Conservation (phyloP, 2,113 vertebrate species). For the Nannobrachium achirus region DNA sequence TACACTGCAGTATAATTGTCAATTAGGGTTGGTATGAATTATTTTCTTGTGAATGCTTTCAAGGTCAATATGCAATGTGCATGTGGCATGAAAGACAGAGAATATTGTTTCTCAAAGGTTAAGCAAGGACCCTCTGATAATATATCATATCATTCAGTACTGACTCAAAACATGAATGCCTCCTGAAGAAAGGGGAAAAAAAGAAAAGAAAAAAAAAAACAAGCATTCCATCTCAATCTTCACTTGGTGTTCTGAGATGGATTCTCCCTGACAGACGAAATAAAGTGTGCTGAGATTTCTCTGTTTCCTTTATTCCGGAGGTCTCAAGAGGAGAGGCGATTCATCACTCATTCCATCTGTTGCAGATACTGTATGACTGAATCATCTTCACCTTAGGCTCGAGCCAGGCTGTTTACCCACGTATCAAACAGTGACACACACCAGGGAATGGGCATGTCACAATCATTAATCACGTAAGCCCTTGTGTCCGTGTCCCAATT, state of each 20-base stretch:
- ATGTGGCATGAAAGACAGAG: too few relatives aligned
- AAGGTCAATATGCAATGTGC: too few relatives aligned
- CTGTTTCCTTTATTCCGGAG: slow-evolving; percentile 37
- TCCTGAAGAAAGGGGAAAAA: too few relatives aligned
- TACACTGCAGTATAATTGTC: slow-evolving; percentile 4
- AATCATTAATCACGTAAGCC: too few relatives aligned
- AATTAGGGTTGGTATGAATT: slow-evolving; percentile 1
- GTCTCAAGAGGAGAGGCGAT: not conserved
- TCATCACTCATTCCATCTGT: not conserved
- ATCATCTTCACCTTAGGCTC: not conserved
- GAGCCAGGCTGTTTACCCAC: not conserved
- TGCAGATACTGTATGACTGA: not conserved
- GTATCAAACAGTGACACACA: not conserved
- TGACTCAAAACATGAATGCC: slow-evolving; percentile 31
- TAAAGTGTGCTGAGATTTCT: slow-evolving; percentile 54
- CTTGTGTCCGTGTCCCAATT: too few relatives aligned
- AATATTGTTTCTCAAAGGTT: too few relatives aligned
- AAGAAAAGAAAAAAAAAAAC: not conserved
- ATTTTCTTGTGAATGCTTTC: too few relatives aligned
- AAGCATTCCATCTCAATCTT: slow-evolving; percentile 11
- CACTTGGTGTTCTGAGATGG: slow-evolving; percentile 36
- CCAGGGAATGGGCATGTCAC: not conserved
- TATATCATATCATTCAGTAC: slow-evolving; percentile 16
- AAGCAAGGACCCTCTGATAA: slow-evolving; percentile 7
- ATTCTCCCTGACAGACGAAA: slow-evolving; percentile 54